Evolutionary conservation across 1,140 invertebrate species (phyloP), one percentile per base, ranked within the genome.

Genomic region (Bombus confusus): DNA sequence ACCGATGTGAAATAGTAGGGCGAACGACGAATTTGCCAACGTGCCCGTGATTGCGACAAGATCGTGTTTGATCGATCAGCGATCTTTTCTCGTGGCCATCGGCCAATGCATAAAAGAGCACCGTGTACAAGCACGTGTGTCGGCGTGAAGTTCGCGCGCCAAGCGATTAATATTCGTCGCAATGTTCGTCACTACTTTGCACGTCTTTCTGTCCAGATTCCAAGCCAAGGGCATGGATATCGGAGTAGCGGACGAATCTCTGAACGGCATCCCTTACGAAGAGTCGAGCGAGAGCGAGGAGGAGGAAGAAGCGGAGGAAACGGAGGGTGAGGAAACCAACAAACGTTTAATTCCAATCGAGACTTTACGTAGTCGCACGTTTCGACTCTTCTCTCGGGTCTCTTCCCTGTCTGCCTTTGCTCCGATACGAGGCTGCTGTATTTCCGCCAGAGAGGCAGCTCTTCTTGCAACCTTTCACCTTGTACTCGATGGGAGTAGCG

Each of bases 181-280:
- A 5, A 84, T 83, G 43, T 88, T 86, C 52, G 69, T 59, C 47
- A 83, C 57, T 52, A 80, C 39, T 37, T 59, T 87, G 71, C 41
- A 64, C 25, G 59, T 92, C 76, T 77, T 87, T 79, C 80, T 76
- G 86, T 86, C 47, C 80, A 97, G 97, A 94, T 97, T 98, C 92
- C 97, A 98, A 92, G 96, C 97, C 31, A 97, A 97, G 95, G 97
- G 97, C 39, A 97, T 97, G 97, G 97, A 97, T 91, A 96, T 97
- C 84, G 97, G 97, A 6, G 96, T 98, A 2, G 96, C 96, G 9
- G 97, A 97, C 91, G 97, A 98, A 85, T 96, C 96, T 66, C 93
- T 97, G 41, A 97, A 97, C 93, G 97, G 97, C 2, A 96, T 97
- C 66, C 96, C 96, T 18, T 96, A 95, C 90, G 95, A 96, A 86